phyloP scores from a whole-genome alignment of 2,888 invertebrate genomes.

The Cabera pusaria region DNA sequence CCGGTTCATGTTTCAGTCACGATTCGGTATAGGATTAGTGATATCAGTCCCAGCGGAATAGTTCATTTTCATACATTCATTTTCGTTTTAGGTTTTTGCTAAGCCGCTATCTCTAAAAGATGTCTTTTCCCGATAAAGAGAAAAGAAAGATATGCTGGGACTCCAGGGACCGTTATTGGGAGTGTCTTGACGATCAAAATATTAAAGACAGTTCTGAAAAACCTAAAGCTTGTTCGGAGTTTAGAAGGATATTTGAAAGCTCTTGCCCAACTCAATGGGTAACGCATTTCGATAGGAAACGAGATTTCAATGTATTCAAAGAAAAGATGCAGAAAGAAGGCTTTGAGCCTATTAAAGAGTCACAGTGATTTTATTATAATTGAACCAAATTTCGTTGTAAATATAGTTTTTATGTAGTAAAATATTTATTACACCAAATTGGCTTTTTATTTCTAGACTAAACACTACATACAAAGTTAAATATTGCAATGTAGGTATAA shows the following conservation, averaged over 20 bases:
- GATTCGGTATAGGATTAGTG: conserved; percentile 14
- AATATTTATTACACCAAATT: conserved; percentile 49
- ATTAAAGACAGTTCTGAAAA: conserved; percentile 82
- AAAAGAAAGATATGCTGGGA: conserved; percentile 93
- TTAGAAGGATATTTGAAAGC: conserved; percentile 89
- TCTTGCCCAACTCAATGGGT: conserved; percentile 95
- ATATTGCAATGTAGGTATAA: conserved; percentile 2
- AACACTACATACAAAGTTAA: background rate
- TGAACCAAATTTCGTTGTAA: conserved; percentile 54
- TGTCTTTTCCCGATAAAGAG: conserved; percentile 93
- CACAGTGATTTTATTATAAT: conserved; percentile 45
- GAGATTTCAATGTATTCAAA: conserved; percentile 94
- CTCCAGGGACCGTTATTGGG: conserved; percentile 94
- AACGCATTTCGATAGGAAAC: conserved; percentile 95
- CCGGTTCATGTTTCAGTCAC: too few species aligned
- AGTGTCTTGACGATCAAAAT: conserved; percentile 90
- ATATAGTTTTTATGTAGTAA: conserved; percentile 71
- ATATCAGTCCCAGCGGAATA: conserved; percentile 15
- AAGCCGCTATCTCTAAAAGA: conserved; percentile 55
- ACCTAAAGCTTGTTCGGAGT: conserved; percentile 85
- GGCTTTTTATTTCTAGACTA: conserved; percentile 50
- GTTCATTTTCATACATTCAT: conserved; percentile 30
- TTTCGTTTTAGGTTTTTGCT: conserved; percentile 64
- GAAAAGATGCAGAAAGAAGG: conserved; percentile 93
- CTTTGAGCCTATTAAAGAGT: conserved; percentile 89